A percentile compares a stretch with the other conserved stretches of the same genome.
phyloP scores from a whole-genome alignment of 2,113 vertebrate genomes.

The Caracal caracal region DNA sequence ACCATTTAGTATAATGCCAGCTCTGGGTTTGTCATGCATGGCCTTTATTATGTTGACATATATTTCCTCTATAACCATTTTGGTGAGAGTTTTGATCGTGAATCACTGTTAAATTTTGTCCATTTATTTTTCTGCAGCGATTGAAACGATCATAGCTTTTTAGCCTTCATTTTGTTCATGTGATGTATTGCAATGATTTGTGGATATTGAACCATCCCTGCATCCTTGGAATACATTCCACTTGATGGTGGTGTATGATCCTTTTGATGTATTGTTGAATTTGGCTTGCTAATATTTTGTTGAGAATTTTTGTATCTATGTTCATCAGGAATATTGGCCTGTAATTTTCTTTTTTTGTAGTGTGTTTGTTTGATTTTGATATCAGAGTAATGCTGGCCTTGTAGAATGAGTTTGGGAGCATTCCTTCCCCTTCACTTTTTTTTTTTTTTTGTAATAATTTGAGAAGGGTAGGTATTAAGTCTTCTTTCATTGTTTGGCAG shows the following conservation, averaged over 20 bases:
- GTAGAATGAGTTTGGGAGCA: neutral
- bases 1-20: neutral
- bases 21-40: neutral
- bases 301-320: neutral
- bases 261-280: neutral
- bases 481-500: neutral
- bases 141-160: neutral
- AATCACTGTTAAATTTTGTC: neutral
- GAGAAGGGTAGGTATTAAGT: neutral
- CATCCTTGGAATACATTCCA: neutral
- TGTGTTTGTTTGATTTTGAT: neutral
- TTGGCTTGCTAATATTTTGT: neutral
- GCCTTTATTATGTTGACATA: neutral
- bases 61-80: neutral
- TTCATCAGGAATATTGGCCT: neutral
- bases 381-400: neutral
- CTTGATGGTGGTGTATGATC: neutral
- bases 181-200: neutral
- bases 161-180: neutral
- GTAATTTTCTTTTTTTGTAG: neutral
- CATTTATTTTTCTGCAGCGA: neutral
- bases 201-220: neutral
- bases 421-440: neutral
- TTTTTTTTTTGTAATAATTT: neutral
- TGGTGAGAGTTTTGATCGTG: neutral